Conservation (phyloP, 2,113 vertebrate genomes). For the Ochotona curzoniae region DNA sequence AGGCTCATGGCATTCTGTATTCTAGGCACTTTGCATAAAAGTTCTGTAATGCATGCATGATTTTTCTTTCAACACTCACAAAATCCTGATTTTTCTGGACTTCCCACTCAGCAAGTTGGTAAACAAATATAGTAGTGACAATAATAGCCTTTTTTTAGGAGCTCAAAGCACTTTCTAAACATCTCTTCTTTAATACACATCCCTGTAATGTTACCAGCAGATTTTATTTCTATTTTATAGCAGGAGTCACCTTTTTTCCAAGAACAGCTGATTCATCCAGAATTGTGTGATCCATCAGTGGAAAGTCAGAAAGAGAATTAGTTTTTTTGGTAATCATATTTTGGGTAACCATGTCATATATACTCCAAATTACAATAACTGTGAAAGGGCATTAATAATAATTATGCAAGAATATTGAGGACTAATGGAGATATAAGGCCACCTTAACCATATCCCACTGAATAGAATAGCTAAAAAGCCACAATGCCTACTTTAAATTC, state of each 20-base stretch:
- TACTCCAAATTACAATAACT: not conserved
- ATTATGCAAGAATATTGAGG: not conserved
- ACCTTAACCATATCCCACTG: not conserved
- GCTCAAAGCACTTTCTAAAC: slow-evolving; percentile 35
- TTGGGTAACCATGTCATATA: not conserved
- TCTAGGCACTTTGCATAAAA: slow-evolving; percentile 68
- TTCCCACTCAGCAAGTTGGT: slow-evolving; percentile 63
- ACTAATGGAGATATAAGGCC: not conserved
- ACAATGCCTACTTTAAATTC: not conserved
- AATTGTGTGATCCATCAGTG: not conserved
- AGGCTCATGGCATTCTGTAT: slow-evolving; percentile 58
- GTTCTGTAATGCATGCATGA: not conserved
- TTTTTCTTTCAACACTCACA: slow-evolving; percentile 70
- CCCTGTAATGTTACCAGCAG: not conserved
- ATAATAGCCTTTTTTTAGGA: slow-evolving; percentile 45
- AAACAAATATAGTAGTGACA: slow-evolving; percentile 51
- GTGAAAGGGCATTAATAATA: not conserved
- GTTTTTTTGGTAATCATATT: not conserved
- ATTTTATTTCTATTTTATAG: slow-evolving; percentile 8
- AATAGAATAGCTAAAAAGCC: not conserved
- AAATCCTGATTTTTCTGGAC: slow-evolving; percentile 74
- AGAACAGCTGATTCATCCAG: not conserved
- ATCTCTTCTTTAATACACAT: slow-evolving; percentile 50
- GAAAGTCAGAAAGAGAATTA: not conserved
- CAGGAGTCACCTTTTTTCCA: not conserved